Base-by-base conservation (phyloP, 1,140 invertebrate genomes). In the Lepidurus couesii region DNA sequence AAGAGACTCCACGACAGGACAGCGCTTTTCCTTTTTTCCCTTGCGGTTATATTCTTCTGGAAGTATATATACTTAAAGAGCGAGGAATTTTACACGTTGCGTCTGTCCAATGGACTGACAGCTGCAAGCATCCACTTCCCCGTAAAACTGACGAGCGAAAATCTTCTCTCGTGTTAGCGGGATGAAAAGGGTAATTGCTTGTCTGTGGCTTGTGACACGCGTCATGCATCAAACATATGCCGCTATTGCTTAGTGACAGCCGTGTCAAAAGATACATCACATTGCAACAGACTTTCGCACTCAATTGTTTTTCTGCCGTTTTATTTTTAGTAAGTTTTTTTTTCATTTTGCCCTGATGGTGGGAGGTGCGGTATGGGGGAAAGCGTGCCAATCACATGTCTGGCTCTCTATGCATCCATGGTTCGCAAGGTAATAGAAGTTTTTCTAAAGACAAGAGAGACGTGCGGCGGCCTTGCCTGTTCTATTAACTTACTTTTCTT, bases 181-280 rank as follows among this genome's bases (percentile, higher is more conserved):
- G 53, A 65, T 65, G 53, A 65, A 65, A 65, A 65, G 53, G 53
- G 53, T 65, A 65, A 65, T 65, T 65, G 53, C 16, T 65, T 65
- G 53, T 65, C 53, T 65, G 53, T 21, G 53, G 53, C 53, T 65
- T 65, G 21, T 65, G 53, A 65, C 53, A 65, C 21, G 21, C 53
- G 53, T 65, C 8, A 21, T 65, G 16, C 53, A 65, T 65, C 53
- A 65, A 65, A 65, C 53, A 65, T 65, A 21, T 65, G 53, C 53
- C 53, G 53, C 53, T 65, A 65, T 65, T 65, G 21, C 53, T 65
- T 65, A 65, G 53, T 65, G 53, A 65, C 53, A 65, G 53, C 53
- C 53, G 53, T 21, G 53, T 65, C 53, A 65, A 65, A 65, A 65
- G 53, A 65, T 65, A 65, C 53, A 65, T 65, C 53, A 65, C 13